Conservation (phyloP, 2,797 vertebrate species). For the Aplochiton taeniatus region DNA sequence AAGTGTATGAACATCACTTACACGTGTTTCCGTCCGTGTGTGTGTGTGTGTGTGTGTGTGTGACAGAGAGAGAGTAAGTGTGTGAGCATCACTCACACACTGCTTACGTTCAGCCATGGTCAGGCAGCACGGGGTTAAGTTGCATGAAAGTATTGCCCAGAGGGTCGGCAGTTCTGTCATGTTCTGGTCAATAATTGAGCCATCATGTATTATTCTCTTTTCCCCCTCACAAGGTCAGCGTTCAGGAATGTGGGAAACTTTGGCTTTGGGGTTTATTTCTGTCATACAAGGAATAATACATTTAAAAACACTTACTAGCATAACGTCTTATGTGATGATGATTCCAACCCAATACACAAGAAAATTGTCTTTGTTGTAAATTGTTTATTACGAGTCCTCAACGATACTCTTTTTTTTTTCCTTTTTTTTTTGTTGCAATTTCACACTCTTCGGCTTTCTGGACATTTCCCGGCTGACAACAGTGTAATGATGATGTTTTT, state of each 20-base stretch:
- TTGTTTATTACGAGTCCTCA: conserved; percentile 43
- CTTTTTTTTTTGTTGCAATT: conserved; percentile 33
- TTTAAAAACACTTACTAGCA: conserved; percentile 49
- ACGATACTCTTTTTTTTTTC: conserved; percentile 12
- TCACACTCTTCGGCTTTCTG: conserved; percentile 48
- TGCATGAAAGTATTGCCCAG: conserved; percentile 73
- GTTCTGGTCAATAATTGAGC: conserved; percentile 73
- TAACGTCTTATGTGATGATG: conserved; percentile 47
- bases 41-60: conserved; percentile 39
- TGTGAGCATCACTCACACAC: conserved; percentile 46
- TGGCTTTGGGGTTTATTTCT: conserved; percentile 35
- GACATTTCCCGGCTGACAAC: conserved; percentile 51
- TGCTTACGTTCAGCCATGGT: conserved; percentile 56
- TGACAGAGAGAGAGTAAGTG: conserved; percentile 30
- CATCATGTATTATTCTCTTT: conserved; percentile 67
- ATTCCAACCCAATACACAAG: conserved; percentile 58
- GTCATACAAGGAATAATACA: conserved; percentile 49
- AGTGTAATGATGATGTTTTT: conserved; percentile 55
- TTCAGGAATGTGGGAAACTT: conserved; percentile 37
- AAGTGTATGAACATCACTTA: conserved; percentile 23
- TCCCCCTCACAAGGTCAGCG: conserved; percentile 38
- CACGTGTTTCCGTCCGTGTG: conserved; percentile 16
- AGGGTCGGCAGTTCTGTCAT: conserved; percentile 60
- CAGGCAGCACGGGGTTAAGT: conserved; percentile 65
- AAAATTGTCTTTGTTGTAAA: conserved; percentile 53